A percentile compares a stretch with the other conserved stretches of the same genome.
phyloP scores from a whole-genome alignment of 2,113 vertebrate genomes.

The western clawed frog (Xenopus tropicalis) region UCB_Xtro_10.0 CM004443.2:206747501-206748000 shows the following conservation, averaged over 20 bases:
- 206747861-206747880: slow-evolving; percentile 19
- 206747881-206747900: background rate
- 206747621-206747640: background rate
- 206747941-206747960: slow-evolving; percentile 21
- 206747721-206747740: slow-evolving; percentile 33
- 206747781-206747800: slow-evolving; percentile 15
- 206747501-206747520: too few species aligned
- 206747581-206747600: too few species aligned
- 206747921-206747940: slow-evolving; percentile 21
- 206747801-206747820: slow-evolving; percentile 38
- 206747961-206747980: slow-evolving; percentile 10
- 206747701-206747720: slow-evolving; percentile 30
- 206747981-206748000: too few species aligned
- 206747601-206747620: too few species aligned
- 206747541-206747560: too few species aligned
- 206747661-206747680: slow-evolving; percentile 24
- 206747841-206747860: slow-evolving; percentile 1
- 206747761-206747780: slow-evolving; percentile 3
- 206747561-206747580: too few species aligned
- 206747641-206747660: slow-evolving; percentile 9
- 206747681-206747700: slow-evolving; percentile 23
- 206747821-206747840: background rate
- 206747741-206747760: slow-evolving; percentile 24
- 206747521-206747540: too few species aligned
- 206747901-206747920: slow-evolving; percentile 34